Evolutionary conservation across 2,797 vertebrate species (phyloP), one percentile per base, ranked within the genome.

Genomic region (Lacerta viridis): DNA sequence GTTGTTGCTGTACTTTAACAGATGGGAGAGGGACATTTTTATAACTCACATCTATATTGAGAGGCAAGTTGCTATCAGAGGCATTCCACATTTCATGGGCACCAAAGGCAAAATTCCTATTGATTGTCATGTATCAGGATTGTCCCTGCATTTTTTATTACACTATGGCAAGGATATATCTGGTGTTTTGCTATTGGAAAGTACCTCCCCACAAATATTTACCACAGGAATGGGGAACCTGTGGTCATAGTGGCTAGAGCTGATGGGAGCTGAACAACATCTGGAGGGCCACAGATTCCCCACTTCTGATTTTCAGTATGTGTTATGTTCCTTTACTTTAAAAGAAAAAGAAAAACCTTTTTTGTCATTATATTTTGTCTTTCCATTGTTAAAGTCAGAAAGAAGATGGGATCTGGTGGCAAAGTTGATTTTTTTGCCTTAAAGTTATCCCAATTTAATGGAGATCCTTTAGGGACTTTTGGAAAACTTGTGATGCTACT

Each of bases 1-100:
- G 76, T 84, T 84, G 89, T 80, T 80, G 86, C 68, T 89, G 15
- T 85, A 81, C 69, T 89, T 85, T 85, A 85, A 85, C 81, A 74
- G 55, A 75, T 80, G 82, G 66, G 71, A 75, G 43, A 90, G 82
- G 76, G 59, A 74, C 41, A 85, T 72, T 89, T 90, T 87, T 80
- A 75, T 80, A 75, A 87, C 66, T 90, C 82, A 87, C 59, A 68
- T 50, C 77, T 87, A 68, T 80, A 88, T 59, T 81, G 33, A 90
- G 59, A 80, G n/a, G 29, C 69, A 88, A 43, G 78, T 69, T 87
- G 27, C 72, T 80, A 87, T 86, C 75, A 78, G 50, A 78, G n/a
- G 66, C 84, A 79, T 39, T 23, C n/a, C 43, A 23, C 41, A 50
- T 89, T 89, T 85, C 78, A 76, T 66, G 83, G 71, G 13, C 61